Evolutionary conservation across 2,797 vertebrate species (phyloP), one percentile per base, ranked within the genome.

Genomic region (Enteromius fasciolatus): DNA sequence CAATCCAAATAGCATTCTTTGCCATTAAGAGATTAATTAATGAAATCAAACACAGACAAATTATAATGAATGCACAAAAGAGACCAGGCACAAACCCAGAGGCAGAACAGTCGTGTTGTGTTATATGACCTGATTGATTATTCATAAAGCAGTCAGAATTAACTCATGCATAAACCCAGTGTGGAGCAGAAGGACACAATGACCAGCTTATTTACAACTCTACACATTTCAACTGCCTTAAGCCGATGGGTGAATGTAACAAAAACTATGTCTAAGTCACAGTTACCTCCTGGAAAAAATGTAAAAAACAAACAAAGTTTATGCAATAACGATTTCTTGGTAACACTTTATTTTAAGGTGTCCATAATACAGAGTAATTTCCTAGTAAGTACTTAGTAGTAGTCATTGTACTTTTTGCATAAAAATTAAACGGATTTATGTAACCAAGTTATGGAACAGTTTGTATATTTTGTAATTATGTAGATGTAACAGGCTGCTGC

Each of bases 141-240:
- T 75, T 82, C 48, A 67, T 82, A 41, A 67, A 81, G 72, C 36
- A 7, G n/a, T 79, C 46, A 79, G 31, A 67, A 54, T 17, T 5
- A 63, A 52, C 80, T 82, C 80, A 82, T 82, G 80, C 72, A 57
- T 67, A 64, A 57, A 57, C n/a, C 44, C 80, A 81, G 69, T 41
- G 57, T 64, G 4, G 41, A 59, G 10, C 33, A 54, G 33, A n/a
- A 36, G 57, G 33, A 57, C 14, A 4, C 20, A 48, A 14, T 11
- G 18, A 46, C 14, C 70, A 67, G 48, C 33, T 28, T 33, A 48
- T 39, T 1, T 28, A 33, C 17, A 48, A 11, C 3, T 44, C 36
- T 5, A 17, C 78, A 70, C 3, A 63, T 18, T 11, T 63, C 0
- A 31, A 20, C 12, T 1, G 50, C 54, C 23, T 68, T 41, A 10